Conservation (phyloP, 2,888 invertebrate species). For the Eristalis pertinax region DNA sequence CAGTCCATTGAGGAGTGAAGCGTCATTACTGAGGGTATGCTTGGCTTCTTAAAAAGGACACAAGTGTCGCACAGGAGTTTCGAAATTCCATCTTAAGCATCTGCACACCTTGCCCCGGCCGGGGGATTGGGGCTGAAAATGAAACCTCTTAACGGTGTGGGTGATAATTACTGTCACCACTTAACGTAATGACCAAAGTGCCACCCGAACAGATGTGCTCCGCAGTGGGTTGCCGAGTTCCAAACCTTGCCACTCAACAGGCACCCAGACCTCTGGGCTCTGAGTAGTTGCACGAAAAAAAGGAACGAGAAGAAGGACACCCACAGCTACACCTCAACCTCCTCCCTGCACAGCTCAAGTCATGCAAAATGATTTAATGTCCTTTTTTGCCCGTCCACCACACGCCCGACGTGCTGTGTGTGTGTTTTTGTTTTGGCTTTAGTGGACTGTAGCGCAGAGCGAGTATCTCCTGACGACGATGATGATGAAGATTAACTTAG, state of each 20-base stretch:
- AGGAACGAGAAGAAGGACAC: no score
- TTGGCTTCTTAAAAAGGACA: slow-evolving; percentile 9
- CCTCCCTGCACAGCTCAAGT: slow-evolving; percentile 52
- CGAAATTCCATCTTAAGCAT: neutral
- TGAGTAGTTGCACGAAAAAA: neutral
- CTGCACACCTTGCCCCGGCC: slow-evolving; percentile 28
- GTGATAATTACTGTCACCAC: slow-evolving; percentile 74
- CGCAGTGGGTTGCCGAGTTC: slow-evolving; percentile 29
- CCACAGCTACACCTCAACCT: neutral
- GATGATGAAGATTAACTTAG: slow-evolving; percentile 71
- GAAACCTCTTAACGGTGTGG: slow-evolving; percentile 43
- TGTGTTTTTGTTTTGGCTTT: slow-evolving; percentile 60
- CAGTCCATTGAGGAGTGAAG: slow-evolving; percentile 25
- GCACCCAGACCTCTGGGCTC: neutral
- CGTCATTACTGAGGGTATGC: neutral
- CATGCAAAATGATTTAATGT: slow-evolving; percentile 73
- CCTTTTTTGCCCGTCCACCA: slow-evolving; percentile 38
- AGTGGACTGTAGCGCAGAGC: slow-evolving; percentile 30
- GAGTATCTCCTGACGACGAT: slow-evolving; percentile 62
- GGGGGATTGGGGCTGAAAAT: neutral
- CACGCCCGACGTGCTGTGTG: slow-evolving; percentile 19
- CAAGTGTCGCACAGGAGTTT: slow-evolving; percentile 38
- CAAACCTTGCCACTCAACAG: neutral
- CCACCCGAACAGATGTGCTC: slow-evolving; percentile 72
- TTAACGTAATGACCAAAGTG: slow-evolving; percentile 74